Evolutionary conservation across 2,113 vertebrate species (phyloP).

Genomic region (Psephotus haematonotus): DNA sequence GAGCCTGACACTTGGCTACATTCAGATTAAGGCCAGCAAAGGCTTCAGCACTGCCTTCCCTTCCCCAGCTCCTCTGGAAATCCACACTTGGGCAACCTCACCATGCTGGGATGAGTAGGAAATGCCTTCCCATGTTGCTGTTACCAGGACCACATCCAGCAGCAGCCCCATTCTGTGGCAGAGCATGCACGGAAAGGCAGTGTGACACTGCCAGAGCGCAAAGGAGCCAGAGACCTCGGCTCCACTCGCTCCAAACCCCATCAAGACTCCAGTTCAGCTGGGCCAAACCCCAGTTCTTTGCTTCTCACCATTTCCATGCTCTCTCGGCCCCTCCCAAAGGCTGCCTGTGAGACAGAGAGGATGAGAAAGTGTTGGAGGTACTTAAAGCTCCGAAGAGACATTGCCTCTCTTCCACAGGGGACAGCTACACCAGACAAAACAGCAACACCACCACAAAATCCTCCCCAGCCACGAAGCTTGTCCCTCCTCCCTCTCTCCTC

Average conservation of each 20-base stretch:
- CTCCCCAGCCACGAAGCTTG: neutral
- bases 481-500: neutral
- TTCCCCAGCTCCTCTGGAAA: neutral
- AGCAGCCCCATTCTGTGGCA: fast-evolving
- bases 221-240: too few relatives aligned
- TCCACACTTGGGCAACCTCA: neutral
- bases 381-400: neutral
- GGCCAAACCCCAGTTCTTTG: neutral
- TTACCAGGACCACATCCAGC: neutral
- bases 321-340: neutral
- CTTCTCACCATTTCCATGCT: neutral
- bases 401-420: too few relatives aligned
- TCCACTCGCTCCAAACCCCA: neutral
- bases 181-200: too few relatives aligned
- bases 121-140: fast-evolving
- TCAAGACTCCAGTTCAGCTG: fast-evolving
- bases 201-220: fast-evolving
- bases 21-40: neutral
- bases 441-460: neutral
- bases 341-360: neutral
- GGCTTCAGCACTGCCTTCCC: neutral
- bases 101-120: too few relatives aligned
- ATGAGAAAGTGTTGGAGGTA: neutral
- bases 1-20: neutral
- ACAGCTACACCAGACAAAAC: neutral